Evolutionary conservation across 2,113 vertebrate genomes (phyloP), one percentile per base, ranked within the genome.

Genomic region (Mustela nigripes): DNA sequence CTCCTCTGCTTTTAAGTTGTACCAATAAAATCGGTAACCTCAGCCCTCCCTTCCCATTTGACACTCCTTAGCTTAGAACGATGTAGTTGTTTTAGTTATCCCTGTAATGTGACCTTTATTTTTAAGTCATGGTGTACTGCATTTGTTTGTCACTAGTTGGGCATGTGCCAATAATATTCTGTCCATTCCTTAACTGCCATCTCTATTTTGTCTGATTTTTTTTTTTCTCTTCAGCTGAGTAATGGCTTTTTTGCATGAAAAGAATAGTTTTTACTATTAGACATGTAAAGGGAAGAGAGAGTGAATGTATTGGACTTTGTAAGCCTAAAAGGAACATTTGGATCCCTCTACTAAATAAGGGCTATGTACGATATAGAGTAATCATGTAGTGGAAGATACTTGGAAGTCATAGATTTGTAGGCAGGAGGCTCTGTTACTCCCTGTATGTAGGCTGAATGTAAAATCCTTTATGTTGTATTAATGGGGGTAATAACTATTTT

Each of bases 391-490:
- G 93, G 91, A 80, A 98, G 94, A 85, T 89, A 92, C 69, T 95
- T 97, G 89, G 76, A 95, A 97, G 97, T 95, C 85, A 79, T 71
- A 95, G 90, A 62, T 94, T 85, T 97, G 91, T 96, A 98, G 97
- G 89, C 63, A 93, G 91, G 91, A 96, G 90, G 83, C 65, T 94
- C 78, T 97, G 94, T 96, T 94, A 93, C 42, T 97, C 82, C 93
- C 97, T 97, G 81, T 97, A 81, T 95, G 76, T 97, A 97, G 97
- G 92, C 93, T 97, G 97, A 98, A 98, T 98, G 98, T 97, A 98
- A 98, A 98, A 92, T 98, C 89, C 78, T 93, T 97, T 97, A 62
- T 97, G 91, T 96, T 98, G 97, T 98, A 95, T 97, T 97, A 97
- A 85, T 97, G 91, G 95, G 94, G 88, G 63, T 97, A 95, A 98